phyloP scores from a whole-genome alignment of 2,797 vertebrate genomes.

The Botia kubotai region DNA sequence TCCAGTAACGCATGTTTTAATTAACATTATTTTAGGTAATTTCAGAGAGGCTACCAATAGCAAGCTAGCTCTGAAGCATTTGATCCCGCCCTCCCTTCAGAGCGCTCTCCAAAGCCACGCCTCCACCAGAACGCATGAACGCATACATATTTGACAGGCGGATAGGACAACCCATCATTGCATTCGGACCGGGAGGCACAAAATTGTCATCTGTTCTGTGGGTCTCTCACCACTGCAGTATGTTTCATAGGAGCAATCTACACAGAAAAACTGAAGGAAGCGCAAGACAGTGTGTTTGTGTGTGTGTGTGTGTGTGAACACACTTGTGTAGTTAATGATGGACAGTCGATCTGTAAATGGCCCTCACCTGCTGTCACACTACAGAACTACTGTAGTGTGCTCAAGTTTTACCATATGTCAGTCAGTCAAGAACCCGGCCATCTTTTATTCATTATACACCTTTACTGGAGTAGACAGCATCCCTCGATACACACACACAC shows the following conservation, averaged over 20 bases:
- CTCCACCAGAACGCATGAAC: too few relatives aligned
- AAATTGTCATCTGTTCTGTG: too few relatives aligned
- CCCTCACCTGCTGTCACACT: constrained; percentile 39
- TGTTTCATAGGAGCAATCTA: neutral
- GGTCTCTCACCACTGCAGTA: neutral
- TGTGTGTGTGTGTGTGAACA: constrained; percentile 30
- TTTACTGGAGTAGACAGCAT: constrained; percentile 51
- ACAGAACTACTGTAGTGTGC: constrained; percentile 34
- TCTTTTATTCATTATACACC: constrained; percentile 60
- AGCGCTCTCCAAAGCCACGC: too few relatives aligned
- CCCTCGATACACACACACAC: neutral
- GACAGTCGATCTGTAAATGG: constrained; percentile 67
- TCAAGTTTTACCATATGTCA: constrained; percentile 47
- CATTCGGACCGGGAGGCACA: too few relatives aligned
- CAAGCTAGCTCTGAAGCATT: too few relatives aligned
- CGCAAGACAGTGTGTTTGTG: neutral
- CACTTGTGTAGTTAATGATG: constrained; percentile 75
- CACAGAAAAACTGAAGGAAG: neutral
- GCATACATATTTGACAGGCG: too few relatives aligned
- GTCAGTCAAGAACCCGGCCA: constrained; percentile 42
- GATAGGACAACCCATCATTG: too few relatives aligned
- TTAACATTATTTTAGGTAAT: too few relatives aligned
- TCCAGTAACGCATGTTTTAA: too few relatives aligned
- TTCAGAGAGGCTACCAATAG: too few relatives aligned
- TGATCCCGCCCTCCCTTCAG: too few relatives aligned